Evolutionary conservation across 2,797 vertebrate species (phyloP).

Genomic region (Chelon auratus): DNA sequence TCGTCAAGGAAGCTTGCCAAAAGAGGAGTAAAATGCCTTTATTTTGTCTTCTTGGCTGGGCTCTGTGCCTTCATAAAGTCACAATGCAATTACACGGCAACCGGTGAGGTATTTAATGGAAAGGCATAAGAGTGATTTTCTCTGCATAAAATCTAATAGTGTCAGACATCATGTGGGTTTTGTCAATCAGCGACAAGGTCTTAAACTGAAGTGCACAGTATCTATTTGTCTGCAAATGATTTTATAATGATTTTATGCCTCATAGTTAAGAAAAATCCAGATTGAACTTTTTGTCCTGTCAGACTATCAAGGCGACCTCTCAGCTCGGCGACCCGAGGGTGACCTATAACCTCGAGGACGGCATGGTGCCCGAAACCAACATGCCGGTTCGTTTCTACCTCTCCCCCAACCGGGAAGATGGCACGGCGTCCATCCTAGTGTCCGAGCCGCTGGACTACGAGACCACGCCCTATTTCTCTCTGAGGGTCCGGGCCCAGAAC

Average conservation of each 20-base stretch:
- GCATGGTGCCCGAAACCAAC: slow-evolving; percentile 91
- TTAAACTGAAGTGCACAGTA: not conserved
- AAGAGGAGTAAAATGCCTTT: not conserved
- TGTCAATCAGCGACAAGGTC: not conserved
- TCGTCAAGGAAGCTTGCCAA: not conserved
- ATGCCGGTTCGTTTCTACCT: slow-evolving; percentile 93
- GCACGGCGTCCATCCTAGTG: slow-evolving; percentile 90
- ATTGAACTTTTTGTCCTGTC: slow-evolving; percentile 15
- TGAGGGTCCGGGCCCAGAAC: slow-evolving; percentile 90
- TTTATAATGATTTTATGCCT: no score
- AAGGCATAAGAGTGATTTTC: slow-evolving; percentile 17
- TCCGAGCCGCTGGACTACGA: slow-evolving; percentile 93
- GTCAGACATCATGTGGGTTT: slow-evolving; percentile 5
- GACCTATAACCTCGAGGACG: slow-evolving; percentile 92
- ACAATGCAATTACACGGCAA: not conserved
- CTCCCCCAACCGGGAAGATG: slow-evolving; percentile 90
- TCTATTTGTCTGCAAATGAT: not conserved
- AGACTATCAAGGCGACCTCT: slow-evolving; percentile 90
- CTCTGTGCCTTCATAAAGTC: slow-evolving; percentile 8
- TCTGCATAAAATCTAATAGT: slow-evolving; percentile 1
- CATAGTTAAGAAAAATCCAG: not conserved
- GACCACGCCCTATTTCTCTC: slow-evolving; percentile 86
- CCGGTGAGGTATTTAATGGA: not conserved
- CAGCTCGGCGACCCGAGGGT: slow-evolving; percentile 90
- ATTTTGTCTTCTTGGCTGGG: slow-evolving; percentile 17